Evolutionary conservation across 1,140 invertebrate genomes (phyloP).

Genomic region (Mizuhopecten yessoensis): DNA sequence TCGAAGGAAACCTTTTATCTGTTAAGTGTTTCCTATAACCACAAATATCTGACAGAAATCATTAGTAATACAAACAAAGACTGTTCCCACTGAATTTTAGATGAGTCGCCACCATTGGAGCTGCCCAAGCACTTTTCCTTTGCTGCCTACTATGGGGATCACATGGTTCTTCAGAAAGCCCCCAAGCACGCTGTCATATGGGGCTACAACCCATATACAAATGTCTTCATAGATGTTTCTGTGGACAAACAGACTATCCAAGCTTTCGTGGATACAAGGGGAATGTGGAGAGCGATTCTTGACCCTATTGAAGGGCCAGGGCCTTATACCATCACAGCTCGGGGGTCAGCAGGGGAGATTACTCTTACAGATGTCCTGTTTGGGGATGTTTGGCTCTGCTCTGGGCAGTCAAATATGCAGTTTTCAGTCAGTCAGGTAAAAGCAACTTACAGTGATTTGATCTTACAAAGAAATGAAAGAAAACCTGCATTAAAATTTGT

Average conservation of each 20-base stretch:
- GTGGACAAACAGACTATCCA: background rate
- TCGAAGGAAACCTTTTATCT: no score
- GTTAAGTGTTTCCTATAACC: no score
- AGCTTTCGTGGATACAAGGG: background rate
- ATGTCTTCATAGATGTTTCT: conserved; percentile 7
- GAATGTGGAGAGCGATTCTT: conserved; percentile 48
- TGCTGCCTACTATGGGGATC: conserved; percentile 71
- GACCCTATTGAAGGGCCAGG: conserved; percentile 47
- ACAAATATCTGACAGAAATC: no score
- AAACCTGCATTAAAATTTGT: no score
- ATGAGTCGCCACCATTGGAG: background rate
- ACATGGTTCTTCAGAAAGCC: conserved; percentile 76
- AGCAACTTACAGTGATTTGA: background rate
- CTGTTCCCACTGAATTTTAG: background rate
- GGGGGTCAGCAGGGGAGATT: conserved; percentile 52
- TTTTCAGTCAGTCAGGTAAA: conserved; percentile 72
- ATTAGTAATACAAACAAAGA: no score
- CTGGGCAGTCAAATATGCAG: conserved; percentile 82
- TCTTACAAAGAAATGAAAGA: background rate
- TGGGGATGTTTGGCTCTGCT: conserved; percentile 82
- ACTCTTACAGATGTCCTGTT: conserved; percentile 77
- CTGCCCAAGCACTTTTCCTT: conserved; percentile 55
- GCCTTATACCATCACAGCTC: conserved; percentile 65
- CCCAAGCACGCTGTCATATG: conserved; percentile 69
- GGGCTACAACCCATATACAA: conserved; percentile 66